phyloP scores from a whole-genome alignment of 2,888 invertebrate species.

The Aphodius granarius region DNA sequence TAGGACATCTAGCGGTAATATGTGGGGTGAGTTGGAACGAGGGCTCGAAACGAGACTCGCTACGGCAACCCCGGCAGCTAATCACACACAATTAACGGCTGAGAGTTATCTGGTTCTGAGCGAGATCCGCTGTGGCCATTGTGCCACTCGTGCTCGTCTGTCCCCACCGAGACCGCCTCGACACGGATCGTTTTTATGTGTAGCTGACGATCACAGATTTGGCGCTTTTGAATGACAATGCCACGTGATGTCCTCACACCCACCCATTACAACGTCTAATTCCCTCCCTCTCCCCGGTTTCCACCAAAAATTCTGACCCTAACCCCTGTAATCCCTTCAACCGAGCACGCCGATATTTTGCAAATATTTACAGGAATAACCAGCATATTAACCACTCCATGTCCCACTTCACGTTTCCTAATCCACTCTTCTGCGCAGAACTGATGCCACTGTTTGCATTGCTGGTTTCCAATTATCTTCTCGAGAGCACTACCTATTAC shows the following conservation, averaged over 20 bases:
- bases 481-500: not conserved
- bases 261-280: not conserved
- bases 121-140: conserved; percentile 45
- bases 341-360: not conserved
- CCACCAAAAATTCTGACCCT: not conserved
- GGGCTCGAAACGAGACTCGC: conserved; percentile 38
- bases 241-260: conserved; percentile 9
- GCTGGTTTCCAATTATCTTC: not conserved
- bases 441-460: not conserved
- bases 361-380: not conserved
- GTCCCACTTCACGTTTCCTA: not conserved
- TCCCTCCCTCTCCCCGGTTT: not conserved
- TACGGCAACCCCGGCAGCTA: conserved; percentile 32
- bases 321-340: not conserved
- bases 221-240: conserved; percentile 1
- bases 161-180: not conserved
- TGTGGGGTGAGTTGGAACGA: conserved; percentile 30
- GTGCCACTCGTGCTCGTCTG: conserved; percentile 21
- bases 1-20: conserved; percentile 37
- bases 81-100: conserved; percentile 49
- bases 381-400: not conserved
- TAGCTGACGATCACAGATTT: not conserved
- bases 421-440: not conserved
- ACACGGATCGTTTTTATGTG: conserved; percentile 1
- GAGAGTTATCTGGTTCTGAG: conserved; percentile 47